phyloP scores from a whole-genome alignment of 2,113 vertebrate genomes.

The Echinops telfairi region DNA sequence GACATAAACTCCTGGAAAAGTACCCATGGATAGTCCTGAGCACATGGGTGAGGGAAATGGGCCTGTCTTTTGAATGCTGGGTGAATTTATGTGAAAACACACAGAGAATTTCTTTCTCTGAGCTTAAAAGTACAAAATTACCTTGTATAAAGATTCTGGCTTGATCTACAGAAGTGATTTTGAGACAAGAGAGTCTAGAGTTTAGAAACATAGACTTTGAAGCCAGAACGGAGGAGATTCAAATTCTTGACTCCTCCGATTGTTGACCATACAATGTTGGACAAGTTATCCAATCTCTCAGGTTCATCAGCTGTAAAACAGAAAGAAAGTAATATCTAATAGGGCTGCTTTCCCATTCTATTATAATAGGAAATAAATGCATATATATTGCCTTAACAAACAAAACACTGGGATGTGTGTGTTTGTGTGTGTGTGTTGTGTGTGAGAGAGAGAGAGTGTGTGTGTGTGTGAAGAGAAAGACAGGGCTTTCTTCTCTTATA shows the following conservation, averaged over 20 bases:
- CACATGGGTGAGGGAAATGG: not conserved
- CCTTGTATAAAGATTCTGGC: constrained; percentile 40
- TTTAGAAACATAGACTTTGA: constrained; percentile 13
- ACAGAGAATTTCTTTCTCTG: constrained; percentile 12
- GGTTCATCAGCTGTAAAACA: not conserved
- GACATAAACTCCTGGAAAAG: not conserved
- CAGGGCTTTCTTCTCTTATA: too few relatives aligned
- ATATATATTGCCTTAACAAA: too few relatives aligned
- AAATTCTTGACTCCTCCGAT: not conserved
- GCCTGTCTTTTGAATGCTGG: not conserved
- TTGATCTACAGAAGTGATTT: constrained; percentile 54
- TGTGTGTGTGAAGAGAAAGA: too few relatives aligned
- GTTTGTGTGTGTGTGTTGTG: too few relatives aligned
- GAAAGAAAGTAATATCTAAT: constrained; percentile 14
- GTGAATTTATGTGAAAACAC: not conserved
- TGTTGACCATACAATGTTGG: not conserved
- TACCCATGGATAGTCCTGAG: constrained; percentile 2
- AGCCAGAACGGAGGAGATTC: not conserved
- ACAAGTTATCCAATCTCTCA: not conserved
- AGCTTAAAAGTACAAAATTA: constrained; percentile 42
- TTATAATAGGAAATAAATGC: not conserved
- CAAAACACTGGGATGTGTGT: too few relatives aligned
- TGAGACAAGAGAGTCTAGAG: not conserved
- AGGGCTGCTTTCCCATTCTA: not conserved
- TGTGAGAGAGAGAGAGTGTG: too few relatives aligned